Evolutionary conservation across 2,113 vertebrate genomes (phyloP).

Genomic region (Periophthalmus modestus): DNA sequence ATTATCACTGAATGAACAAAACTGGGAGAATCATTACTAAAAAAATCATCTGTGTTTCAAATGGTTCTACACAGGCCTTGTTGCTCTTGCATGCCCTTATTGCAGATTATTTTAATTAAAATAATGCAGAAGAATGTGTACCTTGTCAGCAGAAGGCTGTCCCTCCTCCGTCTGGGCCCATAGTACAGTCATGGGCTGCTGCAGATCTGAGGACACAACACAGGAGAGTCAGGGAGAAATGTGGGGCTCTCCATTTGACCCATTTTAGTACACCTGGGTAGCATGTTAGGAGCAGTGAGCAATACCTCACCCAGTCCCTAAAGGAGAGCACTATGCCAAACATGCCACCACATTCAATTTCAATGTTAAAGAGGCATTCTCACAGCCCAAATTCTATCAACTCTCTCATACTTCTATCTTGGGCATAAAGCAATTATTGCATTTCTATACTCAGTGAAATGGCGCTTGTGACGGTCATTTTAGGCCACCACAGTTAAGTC

Average conservation of each 20-base stretch:
- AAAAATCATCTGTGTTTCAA: too few species aligned
- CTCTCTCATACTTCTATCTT: neutral
- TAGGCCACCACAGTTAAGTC: neutral
- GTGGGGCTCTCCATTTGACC: neutral
- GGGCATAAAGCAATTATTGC: neutral
- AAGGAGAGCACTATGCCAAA: too few species aligned
- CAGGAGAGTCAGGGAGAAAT: neutral
- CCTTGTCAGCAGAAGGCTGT: constrained; percentile 64
- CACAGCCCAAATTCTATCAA: neutral
- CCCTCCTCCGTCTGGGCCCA: constrained; percentile 61
- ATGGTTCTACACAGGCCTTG: too few species aligned
- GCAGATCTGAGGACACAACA: constrained; percentile 63
- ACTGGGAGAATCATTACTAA: neutral
- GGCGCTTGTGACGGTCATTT: neutral
- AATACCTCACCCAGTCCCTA: too few species aligned
- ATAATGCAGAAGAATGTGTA: constrained; percentile 27
- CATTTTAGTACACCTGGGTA: neutral
- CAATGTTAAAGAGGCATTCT: neutral
- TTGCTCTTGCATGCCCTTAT: too few species aligned
- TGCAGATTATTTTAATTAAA: too few species aligned
- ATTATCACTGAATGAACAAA: neutral
- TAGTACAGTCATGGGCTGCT: constrained; percentile 60
- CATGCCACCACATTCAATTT: neutral
- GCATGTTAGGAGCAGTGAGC: neutral
- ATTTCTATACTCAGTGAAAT: neutral